phyloP scores from a whole-genome alignment of 2,113 vertebrate genomes.

The Piprites chloris region DNA sequence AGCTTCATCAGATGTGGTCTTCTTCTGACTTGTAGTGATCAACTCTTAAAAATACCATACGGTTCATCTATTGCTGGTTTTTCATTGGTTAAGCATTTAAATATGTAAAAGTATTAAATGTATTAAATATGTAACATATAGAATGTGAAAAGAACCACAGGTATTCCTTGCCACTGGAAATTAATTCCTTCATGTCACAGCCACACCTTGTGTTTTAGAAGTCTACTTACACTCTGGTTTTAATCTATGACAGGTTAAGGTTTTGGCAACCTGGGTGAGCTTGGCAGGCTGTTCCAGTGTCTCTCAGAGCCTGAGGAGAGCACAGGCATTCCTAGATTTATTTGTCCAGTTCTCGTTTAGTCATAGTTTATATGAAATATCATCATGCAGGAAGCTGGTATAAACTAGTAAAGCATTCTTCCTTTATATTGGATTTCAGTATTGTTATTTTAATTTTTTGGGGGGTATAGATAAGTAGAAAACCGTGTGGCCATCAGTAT shows the following conservation, averaged over 20 bases:
- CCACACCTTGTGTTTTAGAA: background rate
- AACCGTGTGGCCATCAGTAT: background rate
- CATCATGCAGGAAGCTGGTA: background rate
- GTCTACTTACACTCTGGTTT: background rate
- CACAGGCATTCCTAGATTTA: background rate
- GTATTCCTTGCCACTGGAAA: background rate
- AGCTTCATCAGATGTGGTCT: background rate
- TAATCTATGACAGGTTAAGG: background rate
- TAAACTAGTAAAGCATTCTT: background rate
- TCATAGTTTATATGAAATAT: background rate
- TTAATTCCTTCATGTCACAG: background rate
- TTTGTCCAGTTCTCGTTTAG: background rate
- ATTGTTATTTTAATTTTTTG: background rate
- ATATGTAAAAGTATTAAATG: too few relatives aligned
- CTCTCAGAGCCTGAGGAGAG: background rate
- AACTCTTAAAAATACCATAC: background rate
- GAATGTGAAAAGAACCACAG: background rate
- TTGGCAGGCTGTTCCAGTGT: background rate
- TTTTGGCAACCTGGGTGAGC: background rate
- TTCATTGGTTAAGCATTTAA: background rate
- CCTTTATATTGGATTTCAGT: background rate
- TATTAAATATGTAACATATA: background rate
- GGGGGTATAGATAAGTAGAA: background rate
- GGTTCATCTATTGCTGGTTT: background rate
- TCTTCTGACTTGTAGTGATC: background rate